Conservation (phyloP, 2,113 vertebrate genomes). For the Galemys pyrenaicus region DNA sequence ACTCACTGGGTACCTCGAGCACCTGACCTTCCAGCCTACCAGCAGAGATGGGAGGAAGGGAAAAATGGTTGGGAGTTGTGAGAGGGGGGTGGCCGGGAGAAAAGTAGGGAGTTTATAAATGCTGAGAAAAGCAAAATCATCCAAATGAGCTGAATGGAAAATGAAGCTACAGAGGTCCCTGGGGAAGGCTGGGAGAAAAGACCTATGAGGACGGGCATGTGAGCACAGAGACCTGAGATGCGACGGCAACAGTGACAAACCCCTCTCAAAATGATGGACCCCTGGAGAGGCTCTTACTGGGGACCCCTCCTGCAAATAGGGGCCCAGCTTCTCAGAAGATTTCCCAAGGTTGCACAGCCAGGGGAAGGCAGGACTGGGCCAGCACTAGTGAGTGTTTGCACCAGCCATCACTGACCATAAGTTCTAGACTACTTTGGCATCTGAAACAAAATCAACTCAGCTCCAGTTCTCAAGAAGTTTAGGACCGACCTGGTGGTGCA, state of each 20-base stretch:
- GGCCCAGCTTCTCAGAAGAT: not conserved
- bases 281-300: not conserved
- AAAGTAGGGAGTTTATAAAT: constrained; percentile 40
- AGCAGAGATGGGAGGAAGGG: constrained; percentile 23
- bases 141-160: constrained; percentile 48
- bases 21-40: constrained; percentile 79
- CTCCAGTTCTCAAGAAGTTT: not conserved
- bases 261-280: not conserved
- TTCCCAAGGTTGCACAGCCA: not conserved
- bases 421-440: not conserved
- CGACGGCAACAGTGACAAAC: not conserved
- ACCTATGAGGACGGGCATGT: not conserved
- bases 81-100: not conserved
- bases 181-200: not conserved
- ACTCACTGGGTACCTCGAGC: constrained; percentile 73
- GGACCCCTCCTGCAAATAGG: not conserved
- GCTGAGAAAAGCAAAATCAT: constrained; percentile 66
- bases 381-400: accelerated
- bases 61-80: not conserved
- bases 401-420: not conserved
- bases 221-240: not conserved
- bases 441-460: not conserved
- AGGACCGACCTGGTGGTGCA: not conserved
- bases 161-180: not conserved
- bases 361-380: not conserved